Percentiles rank a stretch among this genome's conserved stretches.
Evolutionary conservation across 2,113 vertebrate species (phyloP).

Genomic region (Fregetta grallaria): DNA sequence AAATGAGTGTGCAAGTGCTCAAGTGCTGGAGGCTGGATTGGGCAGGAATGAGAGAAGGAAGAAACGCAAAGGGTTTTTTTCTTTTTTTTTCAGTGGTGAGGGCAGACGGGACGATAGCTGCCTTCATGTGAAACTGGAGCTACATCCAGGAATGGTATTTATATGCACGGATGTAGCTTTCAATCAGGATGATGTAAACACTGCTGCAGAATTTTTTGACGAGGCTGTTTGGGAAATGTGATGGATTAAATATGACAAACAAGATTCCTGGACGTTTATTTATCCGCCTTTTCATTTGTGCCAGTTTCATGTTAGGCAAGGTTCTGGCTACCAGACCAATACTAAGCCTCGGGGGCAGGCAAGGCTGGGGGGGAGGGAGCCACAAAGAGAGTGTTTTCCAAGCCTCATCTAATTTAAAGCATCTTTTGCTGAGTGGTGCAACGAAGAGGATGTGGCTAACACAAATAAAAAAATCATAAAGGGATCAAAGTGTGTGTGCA

Average conservation of each 20-base stretch:
- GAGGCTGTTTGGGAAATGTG: not conserved
- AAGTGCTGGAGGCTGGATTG: not conserved
- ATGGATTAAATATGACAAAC: slow-evolving; percentile 40
- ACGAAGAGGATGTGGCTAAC: slow-evolving; percentile 87
- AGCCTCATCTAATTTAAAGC: slow-evolving; percentile 84
- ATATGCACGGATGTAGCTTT: not conserved
- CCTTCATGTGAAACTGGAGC: slow-evolving; percentile 14
- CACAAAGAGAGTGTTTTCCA: not conserved
- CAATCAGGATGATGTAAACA: slow-evolving; percentile 5
- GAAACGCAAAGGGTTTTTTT: not conserved
- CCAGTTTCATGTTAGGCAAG: slow-evolving; percentile 30
- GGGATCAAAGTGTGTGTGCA: slow-evolving; percentile 86
- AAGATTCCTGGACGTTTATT: slow-evolving; percentile 39
- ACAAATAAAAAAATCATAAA: slow-evolving; percentile 85
- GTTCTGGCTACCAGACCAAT: slow-evolving; percentile 1
- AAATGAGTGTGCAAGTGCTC: not conserved
- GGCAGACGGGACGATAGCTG: not conserved
- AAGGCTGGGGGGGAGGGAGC: not conserved
- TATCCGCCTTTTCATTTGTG: slow-evolving; percentile 37
- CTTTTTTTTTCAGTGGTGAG: not conserved
- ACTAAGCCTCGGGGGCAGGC: not conserved
- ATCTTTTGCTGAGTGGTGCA: slow-evolving; percentile 80
- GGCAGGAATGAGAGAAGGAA: not conserved
- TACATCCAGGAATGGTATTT: not conserved
- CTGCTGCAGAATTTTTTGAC: not conserved